Evolutionary conservation across 2,113 vertebrate species (phyloP).

Genomic region (Coptodon rendalli): DNA sequence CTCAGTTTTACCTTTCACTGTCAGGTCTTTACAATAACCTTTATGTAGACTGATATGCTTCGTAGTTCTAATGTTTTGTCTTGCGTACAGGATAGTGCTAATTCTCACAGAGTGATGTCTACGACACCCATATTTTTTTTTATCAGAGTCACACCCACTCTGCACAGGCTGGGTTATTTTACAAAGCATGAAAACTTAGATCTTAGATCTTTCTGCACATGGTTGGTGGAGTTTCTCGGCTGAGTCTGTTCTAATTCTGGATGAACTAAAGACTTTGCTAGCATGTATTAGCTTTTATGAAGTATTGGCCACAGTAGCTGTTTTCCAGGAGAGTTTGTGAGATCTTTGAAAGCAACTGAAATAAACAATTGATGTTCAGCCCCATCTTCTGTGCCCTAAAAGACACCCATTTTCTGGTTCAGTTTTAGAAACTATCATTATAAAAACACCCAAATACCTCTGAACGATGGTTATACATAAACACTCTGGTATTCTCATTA

Average conservation of each 20-base stretch:
- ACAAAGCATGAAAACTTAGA: not conserved
- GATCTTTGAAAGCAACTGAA: not conserved
- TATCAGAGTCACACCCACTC: not conserved
- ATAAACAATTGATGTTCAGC: not conserved
- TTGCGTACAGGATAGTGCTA: not conserved
- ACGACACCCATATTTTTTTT: not conserved
- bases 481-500: not conserved
- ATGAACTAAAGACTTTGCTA: not conserved
- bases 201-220: not conserved
- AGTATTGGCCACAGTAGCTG: not conserved
- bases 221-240: not conserved
- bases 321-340: not conserved
- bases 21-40: not conserved
- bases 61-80: not conserved
- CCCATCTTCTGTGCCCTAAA: not conserved
- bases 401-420: not conserved
- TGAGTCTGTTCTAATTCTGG: not conserved
- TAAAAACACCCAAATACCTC: not conserved
- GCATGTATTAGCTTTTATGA: not conserved
- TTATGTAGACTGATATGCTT: not conserved
- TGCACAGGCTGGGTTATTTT: not conserved
- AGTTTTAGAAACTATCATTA: not conserved
- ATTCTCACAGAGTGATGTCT: not conserved
- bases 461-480: not conserved
- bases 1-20: not conserved